These are phyloP conservation scores for Erebia palarica DNA, from an alignment of 2,888 invertebrate species.

Conservation along the genomic window DNA sequence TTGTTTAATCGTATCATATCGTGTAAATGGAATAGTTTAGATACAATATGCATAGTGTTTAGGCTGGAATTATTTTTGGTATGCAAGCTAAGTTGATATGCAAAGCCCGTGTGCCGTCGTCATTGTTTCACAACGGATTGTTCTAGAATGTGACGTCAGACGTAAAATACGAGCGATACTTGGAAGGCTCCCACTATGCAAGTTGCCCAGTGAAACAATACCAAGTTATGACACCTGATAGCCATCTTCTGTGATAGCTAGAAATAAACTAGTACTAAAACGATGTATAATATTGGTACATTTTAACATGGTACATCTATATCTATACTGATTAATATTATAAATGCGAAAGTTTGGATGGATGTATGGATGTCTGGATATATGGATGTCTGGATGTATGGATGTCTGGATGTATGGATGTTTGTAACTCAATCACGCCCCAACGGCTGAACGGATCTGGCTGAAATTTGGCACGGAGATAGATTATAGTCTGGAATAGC, in stretches of 20 bases:
- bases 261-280: not conserved
- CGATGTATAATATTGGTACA: too few species aligned
- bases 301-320: too few species aligned
- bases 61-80: constrained; percentile 46
- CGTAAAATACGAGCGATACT: constrained; percentile 38
- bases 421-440: too few species aligned
- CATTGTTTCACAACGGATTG: constrained; percentile 54
- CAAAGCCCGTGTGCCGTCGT: constrained; percentile 47
- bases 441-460: too few species aligned
- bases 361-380: too few species aligned
- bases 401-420: too few species aligned
- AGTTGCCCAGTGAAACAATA: constrained; percentile 2
- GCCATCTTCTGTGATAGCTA: constrained; percentile 1
- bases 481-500: too few species aligned
- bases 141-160: constrained; percentile 50
- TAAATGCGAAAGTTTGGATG: too few species aligned
- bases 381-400: too few species aligned
- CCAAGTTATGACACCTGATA: constrained; percentile 14
- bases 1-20: not conserved
- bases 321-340: too few species aligned
- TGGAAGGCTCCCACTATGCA: constrained; percentile 23
- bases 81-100: constrained; percentile 51
- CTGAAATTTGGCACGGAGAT: too few species aligned
- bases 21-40: constrained; percentile 17
- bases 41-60: constrained; percentile 43